phyloP scores from a whole-genome alignment of 2,797 vertebrate species.

The Neopelma chrysocephalum region DNA sequence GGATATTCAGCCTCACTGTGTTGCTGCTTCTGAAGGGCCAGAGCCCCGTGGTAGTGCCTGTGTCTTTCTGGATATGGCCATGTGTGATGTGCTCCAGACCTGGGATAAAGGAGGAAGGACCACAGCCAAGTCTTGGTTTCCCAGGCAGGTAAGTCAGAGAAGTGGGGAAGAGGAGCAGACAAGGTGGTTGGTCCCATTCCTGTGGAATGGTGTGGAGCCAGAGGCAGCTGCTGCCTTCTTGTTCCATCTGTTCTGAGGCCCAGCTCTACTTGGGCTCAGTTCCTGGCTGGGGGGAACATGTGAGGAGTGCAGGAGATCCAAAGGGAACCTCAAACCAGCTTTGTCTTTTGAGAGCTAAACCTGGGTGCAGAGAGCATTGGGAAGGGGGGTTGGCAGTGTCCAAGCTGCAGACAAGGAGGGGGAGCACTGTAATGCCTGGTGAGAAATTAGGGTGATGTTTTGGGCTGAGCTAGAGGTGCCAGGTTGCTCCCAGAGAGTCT shows the following conservation, averaged over 20 bases:
- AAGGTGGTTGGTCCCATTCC: neutral
- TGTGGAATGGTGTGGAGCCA: neutral
- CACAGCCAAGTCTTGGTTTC: neutral
- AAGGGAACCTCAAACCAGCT: neutral
- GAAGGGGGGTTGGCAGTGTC: neutral
- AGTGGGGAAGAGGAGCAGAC: neutral
- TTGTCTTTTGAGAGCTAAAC: neutral
- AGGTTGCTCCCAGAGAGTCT: neutral
- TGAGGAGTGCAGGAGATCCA: neutral
- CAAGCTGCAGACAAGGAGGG: neutral
- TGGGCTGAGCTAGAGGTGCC: neutral
- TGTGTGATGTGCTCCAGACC: fast-evolving
- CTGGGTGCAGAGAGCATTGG: neutral
- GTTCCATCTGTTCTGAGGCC: neutral
- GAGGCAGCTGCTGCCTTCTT: neutral
- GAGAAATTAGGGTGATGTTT: neutral
- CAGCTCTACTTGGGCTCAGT: neutral
- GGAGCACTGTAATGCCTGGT: neutral
- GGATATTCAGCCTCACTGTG: fast-evolving
- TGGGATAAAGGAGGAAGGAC: neutral
- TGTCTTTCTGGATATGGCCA: fast-evolving
- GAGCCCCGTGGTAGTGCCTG: neutral
- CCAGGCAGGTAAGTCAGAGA: neutral
- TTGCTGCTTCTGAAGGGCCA: neutral
- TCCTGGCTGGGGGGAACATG: neutral